Evolutionary conservation across 2,888 invertebrate genomes (phyloP).

Genomic region (Tolmerus cingulatus): DNA sequence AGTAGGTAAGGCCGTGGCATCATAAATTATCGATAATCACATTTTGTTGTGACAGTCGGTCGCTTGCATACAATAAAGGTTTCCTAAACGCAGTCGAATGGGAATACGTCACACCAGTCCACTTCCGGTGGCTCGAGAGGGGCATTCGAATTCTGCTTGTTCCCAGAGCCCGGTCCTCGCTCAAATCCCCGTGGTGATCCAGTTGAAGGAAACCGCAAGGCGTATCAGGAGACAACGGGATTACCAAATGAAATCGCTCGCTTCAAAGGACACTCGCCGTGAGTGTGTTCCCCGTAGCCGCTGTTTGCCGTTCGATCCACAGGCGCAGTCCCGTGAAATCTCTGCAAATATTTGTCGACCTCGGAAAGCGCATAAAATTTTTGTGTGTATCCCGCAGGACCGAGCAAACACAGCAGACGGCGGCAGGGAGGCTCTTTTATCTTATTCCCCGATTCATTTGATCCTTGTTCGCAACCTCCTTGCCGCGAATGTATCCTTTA

Average conservation of each 20-base stretch:
- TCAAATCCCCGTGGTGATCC: slow-evolving; percentile 40
- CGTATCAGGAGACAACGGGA: slow-evolving; percentile 38
- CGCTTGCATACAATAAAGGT: slow-evolving; percentile 33
- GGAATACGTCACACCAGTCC: not conserved
- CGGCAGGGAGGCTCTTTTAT: slow-evolving; percentile 15
- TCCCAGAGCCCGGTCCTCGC: not conserved
- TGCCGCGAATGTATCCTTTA: slow-evolving; percentile 1
- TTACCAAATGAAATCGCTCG: slow-evolving; percentile 23
- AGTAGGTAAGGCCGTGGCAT: slow-evolving; percentile 58
- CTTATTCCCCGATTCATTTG: not conserved
- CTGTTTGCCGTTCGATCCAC: not conserved
- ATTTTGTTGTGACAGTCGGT: slow-evolving; percentile 62
- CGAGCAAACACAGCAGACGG: not conserved
- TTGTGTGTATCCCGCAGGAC: not conserved
- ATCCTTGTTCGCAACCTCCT: slow-evolving; percentile 16
- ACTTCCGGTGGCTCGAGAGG: not conserved
- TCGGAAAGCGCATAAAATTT: slow-evolving; percentile 22
- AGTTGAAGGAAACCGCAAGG: slow-evolving; percentile 36
- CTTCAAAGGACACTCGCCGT: not conserved
- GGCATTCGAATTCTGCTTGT: not conserved
- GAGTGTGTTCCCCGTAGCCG: not conserved
- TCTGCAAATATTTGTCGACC: slow-evolving; percentile 36
- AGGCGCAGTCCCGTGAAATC: slow-evolving; percentile 22
- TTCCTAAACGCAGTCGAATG: slow-evolving; percentile 21
- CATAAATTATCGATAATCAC: slow-evolving; percentile 64